Conservation (phyloP, 2,113 vertebrate genomes). For the Catharus bicknelli region DNA sequence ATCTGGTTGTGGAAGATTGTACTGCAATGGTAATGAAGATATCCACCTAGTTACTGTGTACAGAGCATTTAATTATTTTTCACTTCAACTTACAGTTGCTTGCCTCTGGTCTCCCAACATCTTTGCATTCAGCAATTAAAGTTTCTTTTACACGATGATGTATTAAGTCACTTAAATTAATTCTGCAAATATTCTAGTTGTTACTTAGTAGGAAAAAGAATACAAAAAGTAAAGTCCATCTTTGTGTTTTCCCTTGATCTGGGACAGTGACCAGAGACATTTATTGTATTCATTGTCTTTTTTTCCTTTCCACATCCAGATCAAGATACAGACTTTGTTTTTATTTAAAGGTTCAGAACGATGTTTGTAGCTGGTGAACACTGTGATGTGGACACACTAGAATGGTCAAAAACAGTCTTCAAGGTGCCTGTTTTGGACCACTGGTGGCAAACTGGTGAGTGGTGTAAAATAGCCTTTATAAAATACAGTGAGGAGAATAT, state of each 20-base stretch:
- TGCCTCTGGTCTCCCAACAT: background rate
- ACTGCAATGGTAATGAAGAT: background rate
- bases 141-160: background rate
- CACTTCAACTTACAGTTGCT: background rate
- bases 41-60: background rate
- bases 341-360: slow-evolving; percentile 78
- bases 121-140: background rate
- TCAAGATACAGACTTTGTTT: background rate
- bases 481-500: background rate
- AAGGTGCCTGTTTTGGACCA: slow-evolving; percentile 95
- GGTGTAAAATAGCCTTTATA: background rate
- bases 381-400: slow-evolving; percentile 90
- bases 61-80: background rate
- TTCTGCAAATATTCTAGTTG: background rate
- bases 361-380: slow-evolving; percentile 93
- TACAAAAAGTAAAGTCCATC: background rate
- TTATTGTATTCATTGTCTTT: background rate
- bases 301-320: background rate
- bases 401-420: slow-evolving; percentile 91
- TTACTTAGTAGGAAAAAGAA: background rate
- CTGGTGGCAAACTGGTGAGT: slow-evolving; percentile 98
- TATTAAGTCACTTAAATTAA: background rate
- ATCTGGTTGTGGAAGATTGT: background rate
- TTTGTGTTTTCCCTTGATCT: background rate
- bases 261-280: background rate